A percentile compares a stretch with the other conserved stretches of the same genome.
Conservation (phyloP, 2,797 vertebrate species). For the Bucorvus abyssinicus region DNA sequence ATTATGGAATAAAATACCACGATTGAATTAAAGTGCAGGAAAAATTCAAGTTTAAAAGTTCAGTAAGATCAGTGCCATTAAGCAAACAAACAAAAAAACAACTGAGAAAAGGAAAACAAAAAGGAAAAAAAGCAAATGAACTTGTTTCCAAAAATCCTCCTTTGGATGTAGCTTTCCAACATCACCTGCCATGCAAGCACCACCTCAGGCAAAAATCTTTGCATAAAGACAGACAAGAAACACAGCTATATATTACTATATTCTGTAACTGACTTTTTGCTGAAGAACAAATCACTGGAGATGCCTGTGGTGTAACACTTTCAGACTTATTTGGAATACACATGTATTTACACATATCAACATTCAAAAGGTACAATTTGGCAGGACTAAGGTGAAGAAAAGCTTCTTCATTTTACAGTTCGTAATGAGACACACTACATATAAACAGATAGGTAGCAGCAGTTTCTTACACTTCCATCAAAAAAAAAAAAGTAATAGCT, state of each 20-base stretch:
- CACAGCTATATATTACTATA: slow-evolving; percentile 48
- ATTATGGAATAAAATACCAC: slow-evolving; percentile 67
- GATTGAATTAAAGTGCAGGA: slow-evolving; percentile 76
- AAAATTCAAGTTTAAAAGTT: slow-evolving; percentile 80
- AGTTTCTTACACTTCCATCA: slow-evolving; percentile 77
- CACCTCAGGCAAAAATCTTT: slow-evolving; percentile 61
- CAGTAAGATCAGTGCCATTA: slow-evolving; percentile 74
- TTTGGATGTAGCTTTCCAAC: slow-evolving; percentile 77
- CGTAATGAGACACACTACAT: slow-evolving; percentile 74
- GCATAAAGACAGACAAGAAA: slow-evolving; percentile 47
- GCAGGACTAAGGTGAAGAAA: slow-evolving; percentile 78
- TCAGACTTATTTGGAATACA: slow-evolving; percentile 88
- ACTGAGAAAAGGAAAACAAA: slow-evolving; percentile 34
- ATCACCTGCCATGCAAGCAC: slow-evolving; percentile 61
- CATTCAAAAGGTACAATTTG: slow-evolving; percentile 77
- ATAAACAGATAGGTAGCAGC: slow-evolving; percentile 81
- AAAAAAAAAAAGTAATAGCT: slow-evolving; percentile 69
- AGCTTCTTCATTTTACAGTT: slow-evolving; percentile 73
- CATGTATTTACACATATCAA: slow-evolving; percentile 80
- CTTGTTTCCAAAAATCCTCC: slow-evolving; percentile 56
- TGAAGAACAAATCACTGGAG: slow-evolving; percentile 10
- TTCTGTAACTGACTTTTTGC: slow-evolving; percentile 15
- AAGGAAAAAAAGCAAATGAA: slow-evolving; percentile 30
- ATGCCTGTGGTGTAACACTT: slow-evolving; percentile 75
- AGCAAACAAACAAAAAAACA: slow-evolving; percentile 41